These are phyloP conservation scores for Pocota personata DNA, from an alignment of 2,888 invertebrate genomes.

Conservation along the genomic window DNA sequence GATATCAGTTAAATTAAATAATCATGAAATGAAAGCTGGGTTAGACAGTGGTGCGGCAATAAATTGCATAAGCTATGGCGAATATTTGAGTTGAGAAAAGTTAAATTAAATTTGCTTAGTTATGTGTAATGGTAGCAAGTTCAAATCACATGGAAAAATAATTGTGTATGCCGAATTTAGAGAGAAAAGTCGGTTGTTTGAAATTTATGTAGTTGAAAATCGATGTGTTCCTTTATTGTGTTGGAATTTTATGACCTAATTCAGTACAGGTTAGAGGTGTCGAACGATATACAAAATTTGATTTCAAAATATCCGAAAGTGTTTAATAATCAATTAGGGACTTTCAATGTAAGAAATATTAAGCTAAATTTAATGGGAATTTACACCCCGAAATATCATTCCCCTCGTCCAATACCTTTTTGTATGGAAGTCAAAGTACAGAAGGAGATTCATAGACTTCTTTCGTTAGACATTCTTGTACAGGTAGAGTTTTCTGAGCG, in stretches of 20 bases:
- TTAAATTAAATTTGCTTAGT: not conserved
- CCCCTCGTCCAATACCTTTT: too few species aligned
- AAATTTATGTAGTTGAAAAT: not conserved
- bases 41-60: too few species aligned
- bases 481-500: too few species aligned
- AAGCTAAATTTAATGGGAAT: too few species aligned
- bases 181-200: not conserved
- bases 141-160: not conserved
- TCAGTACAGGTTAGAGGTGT: not conserved
- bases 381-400: too few species aligned
- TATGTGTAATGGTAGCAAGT: not conserved
- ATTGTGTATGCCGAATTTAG: not conserved
- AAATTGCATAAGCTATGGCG: too few species aligned
- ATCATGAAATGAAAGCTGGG: not conserved
- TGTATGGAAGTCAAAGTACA: too few species aligned
- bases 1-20: not conserved
- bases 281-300: not conserved
- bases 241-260: not conserved
- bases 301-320: not conserved
- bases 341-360: too few species aligned
- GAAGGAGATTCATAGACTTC: too few species aligned
- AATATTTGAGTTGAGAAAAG: not conserved
- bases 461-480: too few species aligned
- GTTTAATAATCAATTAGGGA: too few species aligned
- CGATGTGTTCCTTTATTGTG: not conserved